Percentiles rank a stretch among this genome's conserved stretches.
phyloP scores from a whole-genome alignment of 2,113 vertebrate genomes.

The Saimiri boliviensis region DNA sequence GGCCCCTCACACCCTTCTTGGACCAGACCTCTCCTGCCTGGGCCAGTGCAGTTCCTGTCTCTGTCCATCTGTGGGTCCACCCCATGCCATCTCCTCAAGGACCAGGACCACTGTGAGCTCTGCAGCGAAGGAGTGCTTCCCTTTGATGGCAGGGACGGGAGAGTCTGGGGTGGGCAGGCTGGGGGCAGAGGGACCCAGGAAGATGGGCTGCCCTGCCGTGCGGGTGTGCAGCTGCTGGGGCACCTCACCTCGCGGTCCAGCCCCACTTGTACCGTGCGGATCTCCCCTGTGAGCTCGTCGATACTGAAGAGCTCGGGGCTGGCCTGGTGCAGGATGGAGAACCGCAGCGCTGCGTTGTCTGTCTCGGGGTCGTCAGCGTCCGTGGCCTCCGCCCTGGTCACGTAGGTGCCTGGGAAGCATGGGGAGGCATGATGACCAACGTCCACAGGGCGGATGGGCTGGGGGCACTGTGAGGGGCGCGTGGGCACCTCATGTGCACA shows the following conservation, averaged over 20 bases:
- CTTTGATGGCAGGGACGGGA: neutral
- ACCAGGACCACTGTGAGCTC: neutral
- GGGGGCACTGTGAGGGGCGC: rapidly evolving
- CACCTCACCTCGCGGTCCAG: constrained; percentile 92
- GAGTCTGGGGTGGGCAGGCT: neutral
- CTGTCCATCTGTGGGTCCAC: neutral
- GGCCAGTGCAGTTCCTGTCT: neutral
- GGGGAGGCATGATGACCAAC: rapidly evolving
- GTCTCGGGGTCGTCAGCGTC: constrained; percentile 94
- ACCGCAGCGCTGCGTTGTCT: constrained; percentile 91
- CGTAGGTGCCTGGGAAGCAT: constrained; percentile 86
- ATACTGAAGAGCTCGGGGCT: constrained; percentile 91
- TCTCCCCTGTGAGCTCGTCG: constrained; percentile 90
- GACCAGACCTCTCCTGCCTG: rapidly evolving
- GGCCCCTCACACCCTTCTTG: rapidly evolving
- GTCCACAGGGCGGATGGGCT: too few species aligned
- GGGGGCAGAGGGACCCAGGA: neutral
- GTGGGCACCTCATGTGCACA: neutral
- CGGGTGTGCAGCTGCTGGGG: neutral
- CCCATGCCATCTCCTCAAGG: neutral
- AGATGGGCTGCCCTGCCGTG: too few species aligned
- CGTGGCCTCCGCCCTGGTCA: constrained; percentile 90
- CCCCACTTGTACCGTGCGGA: constrained; percentile 90
- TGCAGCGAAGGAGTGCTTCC: neutral
- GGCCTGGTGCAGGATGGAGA: constrained; percentile 90